A percentile compares a stretch with the other conserved stretches of the same genome.
Conservation (phyloP, 1,140 invertebrate genomes). For the Brachionus sp. region DNA sequence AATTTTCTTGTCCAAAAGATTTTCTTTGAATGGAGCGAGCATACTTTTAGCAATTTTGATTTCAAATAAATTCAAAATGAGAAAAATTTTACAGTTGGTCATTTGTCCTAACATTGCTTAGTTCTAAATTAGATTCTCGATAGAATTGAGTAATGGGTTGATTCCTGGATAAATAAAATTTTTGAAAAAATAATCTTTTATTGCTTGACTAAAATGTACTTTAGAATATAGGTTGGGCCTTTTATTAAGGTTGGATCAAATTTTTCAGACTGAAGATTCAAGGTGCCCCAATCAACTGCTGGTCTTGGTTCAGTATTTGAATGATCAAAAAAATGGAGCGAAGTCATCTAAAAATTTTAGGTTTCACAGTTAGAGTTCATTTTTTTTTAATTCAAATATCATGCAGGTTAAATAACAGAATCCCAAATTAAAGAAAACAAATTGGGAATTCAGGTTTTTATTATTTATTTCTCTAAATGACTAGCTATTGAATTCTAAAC, state of each 20-base stretch:
- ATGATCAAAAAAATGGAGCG: constrained; percentile 40
- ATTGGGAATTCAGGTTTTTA: not conserved
- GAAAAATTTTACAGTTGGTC: constrained; percentile 36
- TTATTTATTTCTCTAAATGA: constrained; percentile 37
- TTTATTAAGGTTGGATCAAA: constrained; percentile 36
- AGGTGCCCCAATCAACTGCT: constrained; percentile 41
- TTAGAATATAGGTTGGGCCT: constrained; percentile 4
- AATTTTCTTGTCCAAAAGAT: constrained; percentile 37
- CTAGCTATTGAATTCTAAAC: not conserved
- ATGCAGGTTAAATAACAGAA: not conserved
- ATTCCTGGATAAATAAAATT: not conserved
- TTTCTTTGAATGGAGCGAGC: constrained; percentile 32
- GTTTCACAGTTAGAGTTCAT: not conserved
- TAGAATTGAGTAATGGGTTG: constrained; percentile 42
- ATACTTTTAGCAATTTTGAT: constrained; percentile 6
- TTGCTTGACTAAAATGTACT: not conserved
- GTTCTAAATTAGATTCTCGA: not conserved
- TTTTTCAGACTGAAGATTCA: not conserved
- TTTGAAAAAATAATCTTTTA: not conserved
- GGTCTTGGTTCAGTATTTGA: constrained; percentile 15
- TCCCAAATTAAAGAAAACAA: not conserved
- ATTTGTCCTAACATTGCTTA: constrained; percentile 41
- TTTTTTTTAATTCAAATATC: not conserved
- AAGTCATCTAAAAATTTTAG: constrained; percentile 5
- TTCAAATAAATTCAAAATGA: not conserved